Base-by-base conservation (phyloP, 2,797 vertebrate species). In the Macropodus opercularis region DNA sequence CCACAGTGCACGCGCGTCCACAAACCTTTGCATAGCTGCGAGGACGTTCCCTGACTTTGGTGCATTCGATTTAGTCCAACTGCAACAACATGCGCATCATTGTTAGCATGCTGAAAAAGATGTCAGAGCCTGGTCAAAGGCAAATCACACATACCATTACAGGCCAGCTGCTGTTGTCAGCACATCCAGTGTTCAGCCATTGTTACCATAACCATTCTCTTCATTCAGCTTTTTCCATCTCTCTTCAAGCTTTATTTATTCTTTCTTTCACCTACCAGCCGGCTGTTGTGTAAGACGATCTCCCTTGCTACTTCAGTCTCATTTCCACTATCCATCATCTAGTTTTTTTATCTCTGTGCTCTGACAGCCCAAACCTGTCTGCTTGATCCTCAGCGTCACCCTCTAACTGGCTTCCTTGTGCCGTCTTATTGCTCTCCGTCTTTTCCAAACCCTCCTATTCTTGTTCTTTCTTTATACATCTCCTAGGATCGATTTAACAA, bases 401-500 rank as follows among this genome's bases (percentile, higher is more conserved):
- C 41, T 74, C 64, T 65, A 82, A 80, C 77, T 72, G 63, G 70
- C 50, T 53, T 48, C 49, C 63, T 63, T 35, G 71, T 75, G 31
- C 44, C 58, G 36, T 67, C 62, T 80, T 69, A 68, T 61, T 60
- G 18, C 50, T 62, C 26, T 69, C 49, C 34, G 2, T 64, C 70
- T 72, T 44, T 61, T 75, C 52, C 39, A 60, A 55, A 32, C 57
- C 60, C 67, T 58, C 61, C 58, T 69, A 51, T 24, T 55, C 49
- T 50, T 4, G 49, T 64, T 60, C 29, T 75, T 68, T 76, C 62
- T 74, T 86, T 69, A 77, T 79, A 63, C 26, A 4, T 84, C 85
- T 83, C 83, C 27, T 17, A 38, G 71, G 80, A 84, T 89, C 78
- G 50, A 89, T 87, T 69, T 65, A 77, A 80, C 71, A 84, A 87